Evolutionary conservation across 1,140 invertebrate species (phyloP).

Genomic region (Battus philenor): DNA sequence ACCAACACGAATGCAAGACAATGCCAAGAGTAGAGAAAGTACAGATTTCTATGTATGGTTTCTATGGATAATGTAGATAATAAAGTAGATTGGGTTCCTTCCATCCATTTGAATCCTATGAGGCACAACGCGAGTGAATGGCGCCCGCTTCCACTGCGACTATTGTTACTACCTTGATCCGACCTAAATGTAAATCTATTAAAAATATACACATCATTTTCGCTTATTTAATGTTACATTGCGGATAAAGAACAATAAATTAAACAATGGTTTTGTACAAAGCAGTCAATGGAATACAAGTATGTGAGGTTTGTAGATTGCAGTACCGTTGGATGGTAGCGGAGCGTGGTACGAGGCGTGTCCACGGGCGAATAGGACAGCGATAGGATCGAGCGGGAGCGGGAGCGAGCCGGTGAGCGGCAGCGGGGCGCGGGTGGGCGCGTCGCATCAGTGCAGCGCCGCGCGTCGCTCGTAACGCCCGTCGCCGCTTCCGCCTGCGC

Average conservation of each 20-base stretch:
- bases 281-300: neutral
- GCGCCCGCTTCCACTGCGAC: conserved; percentile 5
- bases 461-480: conserved; percentile 36
- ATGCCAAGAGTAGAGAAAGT: neutral
- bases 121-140: neutral
- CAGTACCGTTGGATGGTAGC: neutral
- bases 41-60: neutral
- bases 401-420: conserved; percentile 47
- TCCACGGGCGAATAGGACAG: conserved; percentile 26
- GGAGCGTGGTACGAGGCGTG: neutral
- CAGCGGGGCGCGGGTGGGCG: conserved; percentile 30
- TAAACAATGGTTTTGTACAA: too few species aligned
- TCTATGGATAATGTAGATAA: neutral
- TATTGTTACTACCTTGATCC: conserved; percentile 1
- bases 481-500: conserved; percentile 43
- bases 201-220: neutral
- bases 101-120: neutral
- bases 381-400: conserved; percentile 36
- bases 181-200: neutral
- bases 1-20: neutral
- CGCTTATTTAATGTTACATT: neutral
- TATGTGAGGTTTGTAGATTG: neutral
- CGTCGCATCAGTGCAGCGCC: conserved; percentile 33
- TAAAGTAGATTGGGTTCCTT: neutral
- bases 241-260: neutral